Conservation (phyloP, 2,797 vertebrate genomes). For the Hydrolagus colliei region DNA sequence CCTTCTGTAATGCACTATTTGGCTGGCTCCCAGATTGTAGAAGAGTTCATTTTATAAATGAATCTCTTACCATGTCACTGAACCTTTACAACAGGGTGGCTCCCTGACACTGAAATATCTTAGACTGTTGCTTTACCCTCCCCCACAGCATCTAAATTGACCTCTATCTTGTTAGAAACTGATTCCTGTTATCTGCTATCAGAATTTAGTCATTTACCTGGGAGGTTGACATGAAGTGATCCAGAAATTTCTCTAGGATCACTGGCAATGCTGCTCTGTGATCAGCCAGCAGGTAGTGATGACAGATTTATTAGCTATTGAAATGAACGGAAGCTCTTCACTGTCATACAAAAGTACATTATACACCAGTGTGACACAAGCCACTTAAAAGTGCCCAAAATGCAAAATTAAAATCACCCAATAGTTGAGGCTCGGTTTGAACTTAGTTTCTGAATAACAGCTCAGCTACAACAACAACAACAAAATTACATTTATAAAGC, state of each 20-base stretch:
- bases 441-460: background rate
- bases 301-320: background rate
- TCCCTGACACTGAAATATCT: background rate
- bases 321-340: background rate
- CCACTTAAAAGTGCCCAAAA: background rate
- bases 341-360: background rate
- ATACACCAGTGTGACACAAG: background rate
- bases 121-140: background rate
- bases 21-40: background rate
- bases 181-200: no score
- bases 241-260: background rate
- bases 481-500: no score
- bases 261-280: background rate
- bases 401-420: background rate
- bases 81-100: conserved; percentile 11
- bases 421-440: background rate
- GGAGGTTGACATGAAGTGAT: background rate
- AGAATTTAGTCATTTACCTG: background rate
- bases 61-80: background rate
- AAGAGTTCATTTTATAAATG: background rate
- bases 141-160: background rate
- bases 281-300: background rate
- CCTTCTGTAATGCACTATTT: conserved; percentile 15
- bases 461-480: no score
- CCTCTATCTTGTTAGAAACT: no score